These are phyloP conservation scores for Lucifuga dentata DNA, from an alignment of 2,113 vertebrate genomes.

Conservation along the genomic window DNA sequence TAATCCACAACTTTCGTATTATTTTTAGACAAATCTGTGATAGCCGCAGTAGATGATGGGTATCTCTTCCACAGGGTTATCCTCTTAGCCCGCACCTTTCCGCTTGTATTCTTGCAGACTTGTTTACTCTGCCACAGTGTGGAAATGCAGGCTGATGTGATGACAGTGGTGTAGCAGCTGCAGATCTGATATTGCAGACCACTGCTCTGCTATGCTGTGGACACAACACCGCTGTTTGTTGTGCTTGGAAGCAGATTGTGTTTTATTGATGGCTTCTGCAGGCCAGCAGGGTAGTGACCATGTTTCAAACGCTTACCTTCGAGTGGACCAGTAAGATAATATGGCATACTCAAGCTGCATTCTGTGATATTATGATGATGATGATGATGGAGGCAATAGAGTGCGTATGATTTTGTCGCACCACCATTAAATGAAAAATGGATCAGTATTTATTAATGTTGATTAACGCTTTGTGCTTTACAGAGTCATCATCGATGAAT, in stretches of 20 bases:
- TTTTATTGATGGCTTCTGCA: constrained; percentile 55
- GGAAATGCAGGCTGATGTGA: constrained; percentile 76
- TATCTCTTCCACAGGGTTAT: constrained; percentile 69
- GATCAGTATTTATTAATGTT: no score
- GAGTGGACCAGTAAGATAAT: not conserved
- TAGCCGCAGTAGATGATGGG: constrained; percentile 59
- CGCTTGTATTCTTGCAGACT: constrained; percentile 30
- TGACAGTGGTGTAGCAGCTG: constrained; percentile 52
- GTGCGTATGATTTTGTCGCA: constrained; percentile 21
- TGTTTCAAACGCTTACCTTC: not conserved
- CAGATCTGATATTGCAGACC: constrained; percentile 65
- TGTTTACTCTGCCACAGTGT: constrained; percentile 80
- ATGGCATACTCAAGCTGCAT: not conserved
- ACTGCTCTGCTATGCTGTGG: constrained; percentile 22
- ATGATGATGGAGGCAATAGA: not conserved
- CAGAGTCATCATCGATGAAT: no score
- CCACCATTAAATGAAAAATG: constrained; percentile 27
- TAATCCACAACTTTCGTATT: constrained; percentile 53
- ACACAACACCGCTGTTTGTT: constrained; percentile 56
- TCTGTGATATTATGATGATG: constrained; percentile 31
- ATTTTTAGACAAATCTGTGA: constrained; percentile 65
- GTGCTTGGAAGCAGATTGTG: constrained; percentile 55
- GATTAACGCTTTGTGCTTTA: no score
- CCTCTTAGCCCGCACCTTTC: constrained; percentile 61
- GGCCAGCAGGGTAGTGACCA: not conserved